Base-by-base conservation (phyloP, 2,113 vertebrate genomes). In the Motacilla tschutschensis region DNA sequence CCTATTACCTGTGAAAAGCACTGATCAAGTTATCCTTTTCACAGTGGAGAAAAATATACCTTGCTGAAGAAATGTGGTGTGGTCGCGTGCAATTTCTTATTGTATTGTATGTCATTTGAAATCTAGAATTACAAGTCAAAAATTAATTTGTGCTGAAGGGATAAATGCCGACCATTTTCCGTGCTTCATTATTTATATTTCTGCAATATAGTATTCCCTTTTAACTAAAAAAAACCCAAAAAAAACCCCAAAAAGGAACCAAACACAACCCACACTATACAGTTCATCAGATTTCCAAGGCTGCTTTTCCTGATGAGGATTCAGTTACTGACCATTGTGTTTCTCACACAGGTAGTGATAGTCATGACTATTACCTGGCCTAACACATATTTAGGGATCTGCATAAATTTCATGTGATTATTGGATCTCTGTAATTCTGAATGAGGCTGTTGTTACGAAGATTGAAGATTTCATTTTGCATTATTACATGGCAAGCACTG, bases 231-330 rank as follows among this genome's bases (percentile, higher is more conserved):
- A 5, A n/a, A 13, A 14, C n/a, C n/a, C n/a, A 3, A 20, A 20
- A 3, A 24, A 38, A 17, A 38, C 13, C 4, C 18, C 18, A 19
- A 44, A 44, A 46, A 12, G 11, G 12, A 26, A 26, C 14, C 35
- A n/a, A 40, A 33, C 9, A 35, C 29, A 21, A 4, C 3, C 1
- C 3, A 20, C 36, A 9, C 7, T 13, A 6, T 36, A 2, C 6
- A 22, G 14, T 53, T 44, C 0, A 35, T 58, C 26, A 46, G 26
- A 8, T 55, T 92, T 85, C 13, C 7, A 76, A n/a, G 21, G 9
- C 24, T 82, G 4, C 10, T 74, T 83, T 71, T 78, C 44, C 21
- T 67, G n/a, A 13, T 74, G 20, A 12, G 7, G 25, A 9, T 53
- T 79, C 58, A 50, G 24, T 77, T 64, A 26, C 21, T 55, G 36